Conservation (phyloP, 1,140 invertebrate species). For the Philopotamus ludificatus region DNA sequence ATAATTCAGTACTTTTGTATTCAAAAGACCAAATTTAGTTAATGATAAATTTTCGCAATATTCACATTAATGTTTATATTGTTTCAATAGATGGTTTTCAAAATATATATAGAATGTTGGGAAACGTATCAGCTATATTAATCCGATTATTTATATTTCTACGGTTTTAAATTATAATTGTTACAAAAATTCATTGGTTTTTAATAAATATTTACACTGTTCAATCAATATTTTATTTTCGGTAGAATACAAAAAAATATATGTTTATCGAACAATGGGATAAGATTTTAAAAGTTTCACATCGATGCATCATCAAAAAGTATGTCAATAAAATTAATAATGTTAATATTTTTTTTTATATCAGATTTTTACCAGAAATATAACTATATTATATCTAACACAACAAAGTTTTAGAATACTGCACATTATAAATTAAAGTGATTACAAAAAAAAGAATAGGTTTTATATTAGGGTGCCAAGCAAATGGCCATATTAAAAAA, state of each 20-base stretch:
- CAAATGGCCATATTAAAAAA: constrained; percentile 30
- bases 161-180: no score
- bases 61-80: no score
- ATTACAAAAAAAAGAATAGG: not conserved
- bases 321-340: not conserved
- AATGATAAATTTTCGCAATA: no score
- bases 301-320: not conserved
- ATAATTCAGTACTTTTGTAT: no score
- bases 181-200: no score
- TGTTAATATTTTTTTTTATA: not conserved
- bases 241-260: not conserved
- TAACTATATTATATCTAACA: not conserved
- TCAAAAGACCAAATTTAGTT: no score
- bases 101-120: no score
- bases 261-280: not conserved
- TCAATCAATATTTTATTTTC: not conserved
- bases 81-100: no score
- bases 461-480: constrained; percentile 5
- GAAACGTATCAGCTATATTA: no score
- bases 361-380: no score
- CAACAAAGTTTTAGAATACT: not conserved
- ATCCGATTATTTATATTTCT: no score
- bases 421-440: not conserved
- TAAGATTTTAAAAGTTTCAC: not conserved
- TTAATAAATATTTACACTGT: not conserved